Base-by-base conservation (phyloP, 2,888 invertebrate species). In the Siphonodentalium dalli region DNA sequence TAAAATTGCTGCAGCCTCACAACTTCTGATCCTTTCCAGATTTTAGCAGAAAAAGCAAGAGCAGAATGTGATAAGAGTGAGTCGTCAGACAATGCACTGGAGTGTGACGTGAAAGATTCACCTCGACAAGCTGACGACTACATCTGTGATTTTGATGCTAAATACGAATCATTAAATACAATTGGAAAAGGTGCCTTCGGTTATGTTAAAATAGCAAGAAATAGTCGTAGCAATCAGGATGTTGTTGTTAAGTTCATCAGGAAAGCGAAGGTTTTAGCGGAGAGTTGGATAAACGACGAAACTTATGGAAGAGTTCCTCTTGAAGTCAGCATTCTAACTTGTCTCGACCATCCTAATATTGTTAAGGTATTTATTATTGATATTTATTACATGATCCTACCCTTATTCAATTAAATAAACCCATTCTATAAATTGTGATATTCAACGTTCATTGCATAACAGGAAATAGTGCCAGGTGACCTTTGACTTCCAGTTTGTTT, bases 171-270 rank as follows among this genome's bases (percentile, higher is more conserved):
- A 0, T 80, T 88, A 13, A 86, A 87, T 62, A 87, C 88, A 66
- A 88, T 89, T 31, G 89, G 89, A 75, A 88, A 88, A 80, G 88
- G 89, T 21, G 88, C 88, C 0, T 89, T 88, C 80, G 89, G 89
- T 0, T 89, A 87, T 72, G 89, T 89, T 0, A 88, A 88, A 65
- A 85, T 88, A 84, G 87, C 88, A 13, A 86, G 86, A 71, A 82
- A 87, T 1, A 86, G 87, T 31, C 82, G n/a, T n/a, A n/a, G n/a
- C n/a, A n/a, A n/a, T n/a, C n/a, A n/a, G n/a, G n/a, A n/a, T n/a
- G 87, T 88, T 1, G 87, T 90, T 2, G 87, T 89, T 33, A 89
- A 90, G 82, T 89, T 89, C 68, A 88, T 89, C 46, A 80, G 86
- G 45, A 88, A 88, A 68, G 85, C 86, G 65, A 88, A 88, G 68